Evolutionary conservation across 2,797 vertebrate genomes (phyloP), one percentile per base, ranked within the genome.

Genomic region (Nyctibius grandis): DNA sequence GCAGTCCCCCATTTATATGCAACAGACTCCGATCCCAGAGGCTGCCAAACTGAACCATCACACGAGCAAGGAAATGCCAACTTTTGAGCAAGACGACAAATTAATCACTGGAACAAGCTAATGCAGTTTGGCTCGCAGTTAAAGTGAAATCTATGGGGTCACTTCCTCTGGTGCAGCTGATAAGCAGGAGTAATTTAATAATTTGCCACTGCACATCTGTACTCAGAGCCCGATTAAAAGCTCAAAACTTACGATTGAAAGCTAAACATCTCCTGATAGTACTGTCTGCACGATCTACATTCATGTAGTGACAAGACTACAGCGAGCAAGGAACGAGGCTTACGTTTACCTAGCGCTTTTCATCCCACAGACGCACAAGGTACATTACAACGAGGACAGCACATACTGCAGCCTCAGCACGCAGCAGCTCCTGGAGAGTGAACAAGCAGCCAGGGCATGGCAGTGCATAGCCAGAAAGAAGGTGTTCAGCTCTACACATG

Each of bases 141-240:
- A n/a, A 65, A 89, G 50, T 56, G 51, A 70, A 75, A 92, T 48
- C 90, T 83, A n/a, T 67, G 63, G 82, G 78, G 78, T 92, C 77
- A 42, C 53, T 65, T 84, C 78, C 57, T 75, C 68, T 50, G 82
- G n/a, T 56, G 75, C 67, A 83, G 68, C 61, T 75, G 73, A 92
- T 79, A 89, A 86, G 61, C 51, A 70, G 47, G 33, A 89, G 73
- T 70, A 83, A 87, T 90, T 90, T 54, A 70, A 83, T 84, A 47
- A 70, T 56, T 65, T 83, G 57, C 82, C 67, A 60, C 17, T n/a
- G 67, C 8, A 6, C 31, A 40, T 48, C 60, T 64, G 19, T 70
- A 40, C 60, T 36, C 61, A 48, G 19, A 75, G 40, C 20, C 63
- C 79, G 42, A 92, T 70, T 70, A 79, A 65, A 70, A 89, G 47